A percentile compares a stretch with the other conserved stretches of the same genome.
These are phyloP conservation scores for Pollachius pollachius DNA, from an alignment of 2,113 vertebrate species.

Conservation along the genomic window DNA sequence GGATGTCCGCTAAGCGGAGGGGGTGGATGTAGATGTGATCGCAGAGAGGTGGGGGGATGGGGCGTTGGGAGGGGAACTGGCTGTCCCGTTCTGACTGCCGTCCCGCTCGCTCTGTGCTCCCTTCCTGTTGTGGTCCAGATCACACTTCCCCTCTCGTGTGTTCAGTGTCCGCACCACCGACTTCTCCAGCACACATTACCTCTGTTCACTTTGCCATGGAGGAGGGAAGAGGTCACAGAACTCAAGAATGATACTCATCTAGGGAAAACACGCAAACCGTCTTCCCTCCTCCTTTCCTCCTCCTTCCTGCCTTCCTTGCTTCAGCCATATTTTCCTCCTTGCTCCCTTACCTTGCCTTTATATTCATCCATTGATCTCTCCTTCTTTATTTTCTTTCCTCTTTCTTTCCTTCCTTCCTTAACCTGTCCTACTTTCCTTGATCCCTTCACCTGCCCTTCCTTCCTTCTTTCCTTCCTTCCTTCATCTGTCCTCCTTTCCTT, in stretches of 20 bases:
- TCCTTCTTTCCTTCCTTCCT: not conserved
- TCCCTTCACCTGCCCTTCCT: not conserved
- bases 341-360: not conserved
- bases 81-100: conserved; percentile 41
- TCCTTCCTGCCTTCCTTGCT: conserved; percentile 11
- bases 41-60: not conserved
- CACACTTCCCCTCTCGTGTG: too few species aligned
- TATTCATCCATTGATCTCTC: not conserved
- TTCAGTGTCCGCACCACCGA: not conserved
- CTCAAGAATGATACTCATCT: too few species aligned
- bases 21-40: conserved; percentile 42
- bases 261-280: too few species aligned
- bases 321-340: too few species aligned
- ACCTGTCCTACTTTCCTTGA: not conserved
- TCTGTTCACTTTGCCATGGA: not conserved
- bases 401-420: not conserved
- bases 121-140: not conserved
- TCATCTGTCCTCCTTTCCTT: not conserved
- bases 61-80: conserved; percentile 21
- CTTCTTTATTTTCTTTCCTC: conserved; percentile 6
- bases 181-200: conserved; percentile 4
- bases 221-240: not conserved
- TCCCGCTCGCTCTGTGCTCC: not conserved
- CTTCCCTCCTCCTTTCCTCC: not conserved
- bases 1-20: conserved; percentile 51